Evolutionary conservation across 2,888 invertebrate genomes (phyloP), one percentile per base, ranked within the genome.

Genomic region (Chaitophorus viminalis): DNA sequence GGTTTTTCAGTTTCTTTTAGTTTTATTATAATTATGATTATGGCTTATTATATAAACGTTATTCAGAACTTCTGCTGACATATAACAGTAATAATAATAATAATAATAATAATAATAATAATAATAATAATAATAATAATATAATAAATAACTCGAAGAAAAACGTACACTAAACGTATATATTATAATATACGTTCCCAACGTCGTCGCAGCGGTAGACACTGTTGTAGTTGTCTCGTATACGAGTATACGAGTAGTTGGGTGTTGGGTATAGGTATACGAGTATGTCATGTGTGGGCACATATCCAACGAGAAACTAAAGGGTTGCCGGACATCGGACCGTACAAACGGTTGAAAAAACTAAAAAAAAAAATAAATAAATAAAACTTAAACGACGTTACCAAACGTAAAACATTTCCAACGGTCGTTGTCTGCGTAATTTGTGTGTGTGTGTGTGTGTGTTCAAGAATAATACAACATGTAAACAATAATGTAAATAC

Each of bases 221-320:
- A 25, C 60, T 25, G 60, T 60, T 25, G 6, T 60, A 6, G 4
- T 60, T 21, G 18, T 60, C 60, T 21, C 46, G 21, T 60, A 60
- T 14, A 36, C 36, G 6, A 3, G 6, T 6, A 36, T 6, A 6
- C 36, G 36, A 46, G 29, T 17, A 31, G 76, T 68, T 29, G 68
- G 46, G 75, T 46, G 21, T n/a, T n/a, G n/a, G n/a, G n/a, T n/a
- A n/a, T n/a, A n/a, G n/a, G n/a, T n/a, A n/a, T n/a, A n/a, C n/a
- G n/a, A n/a, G n/a, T n/a, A n/a, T n/a, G n/a, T n/a, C n/a, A n/a
- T 60, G 60, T 31, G 8, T 84, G 84, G n/a, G 68, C 84, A 75
- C 68, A 68, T 68, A 46, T 46, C 76, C 84, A 84, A 76, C 60
- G 65, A 39, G 65, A 68, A 84, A 65, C 46, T 77, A 33, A 77